Base-by-base conservation (phyloP, 2,797 vertebrate genomes). In the Cossypha niveicapilla region DNA sequence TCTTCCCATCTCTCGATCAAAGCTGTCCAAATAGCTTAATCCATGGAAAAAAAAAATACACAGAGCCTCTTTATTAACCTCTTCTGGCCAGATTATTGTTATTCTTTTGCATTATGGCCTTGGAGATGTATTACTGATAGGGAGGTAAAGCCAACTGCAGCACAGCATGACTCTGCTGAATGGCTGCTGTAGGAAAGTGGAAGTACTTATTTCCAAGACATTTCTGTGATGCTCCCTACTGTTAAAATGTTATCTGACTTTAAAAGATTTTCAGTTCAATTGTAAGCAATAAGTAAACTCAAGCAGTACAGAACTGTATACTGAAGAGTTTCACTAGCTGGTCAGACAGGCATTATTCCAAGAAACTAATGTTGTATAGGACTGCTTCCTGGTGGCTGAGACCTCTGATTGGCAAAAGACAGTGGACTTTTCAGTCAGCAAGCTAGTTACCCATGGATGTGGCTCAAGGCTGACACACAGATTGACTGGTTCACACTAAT, bases 401-500 rank as follows among this genome's bases (percentile, higher is more conserved):
- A 90, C 76, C 91, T 91, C 90, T 94, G 95, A 94, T 92, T 91
- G 96, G 96, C 96, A 97, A 92, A 95, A 96, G 95, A 95, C 87
- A 92, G 91, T 60, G 81, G 97, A 92, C 93, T 98, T 97, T 95
- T 94, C 95, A 96, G 95, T 96, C 95, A 96, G 95, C 95, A 96
- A 94, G 96, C 96, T 96, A 97, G 97, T 98, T 98, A 98, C 96
- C 97, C 96, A 95, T 94, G 94, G 97, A 98, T 96, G 97, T 97
- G 96, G 97, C 97, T 98, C 97, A 96, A 96, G 96, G 94, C 97
- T 98, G 98, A 98, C 98, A 97, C 95, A 94, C 96, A 96, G 97
- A 98, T 97, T 98, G 98, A 98, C 98, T 98, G 97, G 97, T 98
- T 98, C 97, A 98, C 97, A 98, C 98, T 98, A 98, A 98, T 98